phyloP scores from a whole-genome alignment of 2,888 invertebrate species.

The Eilema caniola region DNA sequence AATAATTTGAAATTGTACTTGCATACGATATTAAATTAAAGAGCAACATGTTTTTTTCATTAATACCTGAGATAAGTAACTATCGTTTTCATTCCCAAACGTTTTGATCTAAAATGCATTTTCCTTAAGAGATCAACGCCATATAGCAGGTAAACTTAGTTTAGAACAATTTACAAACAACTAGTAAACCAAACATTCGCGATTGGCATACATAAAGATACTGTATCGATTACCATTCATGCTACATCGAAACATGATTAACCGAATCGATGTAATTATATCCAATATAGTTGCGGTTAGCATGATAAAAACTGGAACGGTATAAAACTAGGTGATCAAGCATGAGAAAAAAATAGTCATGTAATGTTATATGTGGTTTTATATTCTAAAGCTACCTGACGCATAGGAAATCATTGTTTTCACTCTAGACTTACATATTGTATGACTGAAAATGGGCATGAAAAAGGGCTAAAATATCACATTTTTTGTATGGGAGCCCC shows the following conservation, averaged over 20 bases:
- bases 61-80: not conserved
- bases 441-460: too few species aligned
- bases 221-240: not conserved
- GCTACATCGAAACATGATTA: not conserved
- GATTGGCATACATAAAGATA: not conserved
- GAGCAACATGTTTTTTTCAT: not conserved
- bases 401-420: not conserved
- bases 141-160: not conserved
- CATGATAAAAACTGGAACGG: not conserved
- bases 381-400: not conserved
- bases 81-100: not conserved
- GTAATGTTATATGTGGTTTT: not conserved
- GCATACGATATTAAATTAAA: not conserved
- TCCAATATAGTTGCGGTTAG: not conserved
- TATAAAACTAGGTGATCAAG: not conserved
- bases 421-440: not conserved
- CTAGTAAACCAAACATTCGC: too few species aligned
- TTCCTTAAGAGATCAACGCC: not conserved
- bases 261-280: not conserved
- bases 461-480: too few species aligned
- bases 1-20: not conserved
- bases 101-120: not conserved
- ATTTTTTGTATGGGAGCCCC: too few species aligned
- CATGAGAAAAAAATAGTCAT: slow-evolving; percentile 1
- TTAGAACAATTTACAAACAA: not conserved